Percentiles rank a stretch among this genome's conserved stretches.
Conservation (phyloP, 1,140 invertebrate genomes). For the Neodiprion fabricii region DNA sequence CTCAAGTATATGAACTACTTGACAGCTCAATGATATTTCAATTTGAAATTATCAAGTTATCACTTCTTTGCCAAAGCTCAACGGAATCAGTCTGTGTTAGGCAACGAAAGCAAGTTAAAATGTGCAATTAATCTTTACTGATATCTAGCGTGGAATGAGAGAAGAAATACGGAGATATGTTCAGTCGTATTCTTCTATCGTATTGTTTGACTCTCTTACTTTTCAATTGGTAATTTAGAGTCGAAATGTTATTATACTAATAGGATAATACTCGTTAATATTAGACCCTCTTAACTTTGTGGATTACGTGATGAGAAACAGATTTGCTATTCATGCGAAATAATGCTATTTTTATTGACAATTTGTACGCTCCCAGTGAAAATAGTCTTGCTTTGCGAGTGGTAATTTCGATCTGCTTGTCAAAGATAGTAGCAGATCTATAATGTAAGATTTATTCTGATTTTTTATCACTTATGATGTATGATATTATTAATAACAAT, state of each 20-base stretch:
- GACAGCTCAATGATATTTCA: neutral
- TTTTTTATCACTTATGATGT: neutral
- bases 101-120: neutral
- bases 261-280: neutral
- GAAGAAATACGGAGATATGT: too few relatives aligned
- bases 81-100: neutral
- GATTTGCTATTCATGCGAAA: too few relatives aligned
- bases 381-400: neutral
- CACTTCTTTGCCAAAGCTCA: neutral
- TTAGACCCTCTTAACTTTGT: too few relatives aligned
- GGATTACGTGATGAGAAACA: too few relatives aligned
- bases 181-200: neutral
- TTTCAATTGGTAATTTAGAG: too few relatives aligned
- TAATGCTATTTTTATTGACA: too few relatives aligned
- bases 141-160: neutral
- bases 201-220: neutral
- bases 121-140: neutral
- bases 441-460: neutral
- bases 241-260: neutral
- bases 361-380: too few relatives aligned
- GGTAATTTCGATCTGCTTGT: neutral
- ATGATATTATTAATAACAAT: slow-evolving; percentile 5
- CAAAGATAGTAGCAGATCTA: neutral
- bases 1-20: neutral
- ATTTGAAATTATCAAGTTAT: neutral